These are phyloP conservation scores for Hydractinia symbiolongicarpus DNA, from an alignment of 30 jellyfish, hydroid and myxozoan genomes.

Conservation along the genomic window DNA sequence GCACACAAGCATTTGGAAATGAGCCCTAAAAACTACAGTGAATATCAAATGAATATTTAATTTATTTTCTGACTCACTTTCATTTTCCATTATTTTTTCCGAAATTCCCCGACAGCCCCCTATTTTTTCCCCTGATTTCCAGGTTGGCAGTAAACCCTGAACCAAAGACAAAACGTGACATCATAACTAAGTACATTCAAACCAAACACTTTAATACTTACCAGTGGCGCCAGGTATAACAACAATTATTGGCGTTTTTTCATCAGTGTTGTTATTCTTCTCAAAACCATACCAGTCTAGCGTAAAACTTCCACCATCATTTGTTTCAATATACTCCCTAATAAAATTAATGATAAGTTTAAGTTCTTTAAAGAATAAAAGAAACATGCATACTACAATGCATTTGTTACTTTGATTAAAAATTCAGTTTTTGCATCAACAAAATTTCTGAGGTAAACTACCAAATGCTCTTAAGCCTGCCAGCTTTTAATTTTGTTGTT, in stretches of 20 bases:
- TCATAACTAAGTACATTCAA: no score
- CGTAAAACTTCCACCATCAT: slow-evolving; percentile 73
- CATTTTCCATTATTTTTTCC: no score
- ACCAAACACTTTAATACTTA: background rate
- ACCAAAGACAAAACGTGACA: no score
- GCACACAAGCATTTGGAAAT: no score
- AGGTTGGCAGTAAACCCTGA: no score
- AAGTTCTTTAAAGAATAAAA: background rate
- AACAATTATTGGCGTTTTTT: slow-evolving; percentile 47
- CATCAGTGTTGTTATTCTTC: slow-evolving; percentile 45
- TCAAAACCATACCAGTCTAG: slow-evolving; percentile 65
- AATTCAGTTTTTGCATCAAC: no score
- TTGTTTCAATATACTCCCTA: slow-evolving; percentile 60
- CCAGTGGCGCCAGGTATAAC: slow-evolving; percentile 82
- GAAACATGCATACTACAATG: background rate
- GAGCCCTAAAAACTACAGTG: background rate
- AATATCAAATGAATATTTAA: background rate
- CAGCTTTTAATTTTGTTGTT: no score
- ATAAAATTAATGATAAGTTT: background rate
- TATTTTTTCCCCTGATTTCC: no score
- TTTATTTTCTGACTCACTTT: background rate
- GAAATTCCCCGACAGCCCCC: no score
- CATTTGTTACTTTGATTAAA: no score
- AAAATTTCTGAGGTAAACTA: no score
- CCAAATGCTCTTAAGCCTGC: no score